Conservation (phyloP, 1,140 invertebrate species). For the Anastrepha ludens region DNA sequence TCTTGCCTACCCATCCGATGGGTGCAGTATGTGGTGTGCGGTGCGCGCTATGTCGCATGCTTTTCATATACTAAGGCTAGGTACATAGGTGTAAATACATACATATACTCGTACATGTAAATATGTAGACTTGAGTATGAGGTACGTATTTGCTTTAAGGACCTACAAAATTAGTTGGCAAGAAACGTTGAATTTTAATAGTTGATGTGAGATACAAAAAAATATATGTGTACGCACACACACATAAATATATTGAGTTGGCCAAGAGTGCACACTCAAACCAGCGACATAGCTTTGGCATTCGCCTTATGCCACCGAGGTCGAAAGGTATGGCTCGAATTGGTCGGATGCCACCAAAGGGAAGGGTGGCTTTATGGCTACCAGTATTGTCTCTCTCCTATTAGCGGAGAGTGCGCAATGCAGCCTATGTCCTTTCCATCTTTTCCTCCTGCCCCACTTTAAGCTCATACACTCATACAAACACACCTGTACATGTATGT, state of each 20-base stretch:
- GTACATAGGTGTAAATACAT: neutral
- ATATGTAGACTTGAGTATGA: neutral
- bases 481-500: too few species aligned
- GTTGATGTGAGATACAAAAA: too few species aligned
- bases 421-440: constrained; percentile 73
- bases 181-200: too few species aligned
- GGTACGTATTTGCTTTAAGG: too few species aligned
- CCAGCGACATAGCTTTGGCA: neutral
- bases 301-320: neutral
- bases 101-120: neutral
- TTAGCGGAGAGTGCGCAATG: constrained; percentile 63
- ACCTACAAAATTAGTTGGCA: too few species aligned
- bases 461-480: neutral
- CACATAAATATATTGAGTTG: neutral
- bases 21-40: too few species aligned
- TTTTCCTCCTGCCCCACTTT: constrained; percentile 59
- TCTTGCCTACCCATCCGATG: too few species aligned
- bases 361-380: neutral
- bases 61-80: neutral
- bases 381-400: neutral
- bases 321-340: neutral
- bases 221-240: too few species aligned
- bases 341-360: neutral
- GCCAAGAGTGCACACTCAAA: neutral
- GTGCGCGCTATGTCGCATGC: neutral